Conservation (phyloP, 2,113 vertebrate species). For the Odontesthes bonariensis region DNA sequence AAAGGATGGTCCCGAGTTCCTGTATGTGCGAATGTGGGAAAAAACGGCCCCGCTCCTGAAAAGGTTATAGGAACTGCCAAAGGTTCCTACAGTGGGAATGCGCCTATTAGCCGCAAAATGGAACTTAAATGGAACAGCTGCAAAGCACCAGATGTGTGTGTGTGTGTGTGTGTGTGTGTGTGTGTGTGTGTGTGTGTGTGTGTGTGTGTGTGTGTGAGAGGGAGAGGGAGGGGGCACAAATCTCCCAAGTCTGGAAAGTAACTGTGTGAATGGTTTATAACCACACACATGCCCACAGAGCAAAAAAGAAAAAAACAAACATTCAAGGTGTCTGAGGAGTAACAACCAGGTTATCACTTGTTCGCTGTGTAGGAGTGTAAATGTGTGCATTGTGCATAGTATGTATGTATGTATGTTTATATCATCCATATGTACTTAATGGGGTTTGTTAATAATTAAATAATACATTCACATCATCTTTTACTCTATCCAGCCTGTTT, state of each 20-base stretch:
- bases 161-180: not conserved
- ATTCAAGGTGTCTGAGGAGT: not conserved
- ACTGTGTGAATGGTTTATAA: constrained; percentile 57
- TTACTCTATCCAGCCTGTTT: constrained; percentile 2
- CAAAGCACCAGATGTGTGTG: constrained; percentile 75
- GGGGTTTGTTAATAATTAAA: constrained; percentile 14
- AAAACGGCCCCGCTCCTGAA: too few species aligned
- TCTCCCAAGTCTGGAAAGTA: constrained; percentile 69
- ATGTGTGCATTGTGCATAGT: constrained; percentile 21
- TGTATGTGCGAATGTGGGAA: too few species aligned
- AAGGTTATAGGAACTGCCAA: too few species aligned
- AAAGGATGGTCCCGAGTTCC: too few species aligned
- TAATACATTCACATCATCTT: constrained; percentile 52
- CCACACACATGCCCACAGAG: constrained; percentile 6
- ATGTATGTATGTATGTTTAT: constrained; percentile 41
- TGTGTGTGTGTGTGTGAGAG: not conserved
- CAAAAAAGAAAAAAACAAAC: constrained; percentile 31
- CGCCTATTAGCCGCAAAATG: too few species aligned
- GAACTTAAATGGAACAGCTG: constrained; percentile 78
- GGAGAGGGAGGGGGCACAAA: too few species aligned
- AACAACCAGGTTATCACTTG: constrained; percentile 15
- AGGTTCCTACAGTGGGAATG: too few species aligned
- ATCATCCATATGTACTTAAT: too few species aligned
- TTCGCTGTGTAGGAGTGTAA: not conserved
- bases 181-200: too few species aligned